These are phyloP conservation scores for Ptychadena robeensis DNA, from an alignment of 2,797 vertebrate species.

Conservation along the genomic window DNA sequence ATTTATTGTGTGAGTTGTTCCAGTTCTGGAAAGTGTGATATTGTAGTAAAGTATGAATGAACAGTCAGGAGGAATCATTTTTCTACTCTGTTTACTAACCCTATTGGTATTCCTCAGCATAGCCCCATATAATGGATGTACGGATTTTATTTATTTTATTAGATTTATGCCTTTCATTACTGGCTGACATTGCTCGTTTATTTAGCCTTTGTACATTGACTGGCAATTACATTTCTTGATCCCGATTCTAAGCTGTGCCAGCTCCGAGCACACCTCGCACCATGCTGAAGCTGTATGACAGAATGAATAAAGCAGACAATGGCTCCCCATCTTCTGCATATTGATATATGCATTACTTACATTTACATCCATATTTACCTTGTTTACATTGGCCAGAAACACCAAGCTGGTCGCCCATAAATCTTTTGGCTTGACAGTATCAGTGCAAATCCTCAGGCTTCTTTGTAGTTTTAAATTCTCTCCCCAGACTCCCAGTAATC, in stretches of 20 bases:
- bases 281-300: conserved; percentile 6
- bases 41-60: background rate
- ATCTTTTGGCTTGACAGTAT: conserved; percentile 78
- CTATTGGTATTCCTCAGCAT: conserved; percentile 15
- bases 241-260: conserved; percentile 1
- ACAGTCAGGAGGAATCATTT: background rate
- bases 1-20: background rate
- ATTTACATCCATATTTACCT: conserved; percentile 72
- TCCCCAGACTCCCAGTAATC: conserved; percentile 77
- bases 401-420: conserved; percentile 85
- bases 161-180: conserved; percentile 55
- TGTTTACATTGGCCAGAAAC: conserved; percentile 80
- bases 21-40: background rate
- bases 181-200: conserved; percentile 47
- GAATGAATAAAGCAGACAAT: conserved; percentile 33
- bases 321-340: conserved; percentile 11
- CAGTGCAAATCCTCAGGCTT: conserved; percentile 76
- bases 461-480: conserved; percentile 77
- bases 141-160: conserved; percentile 19
- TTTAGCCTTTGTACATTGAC: conserved; percentile 38
- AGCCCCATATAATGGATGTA: conserved; percentile 4
- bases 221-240: conserved; percentile 38
- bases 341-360: conserved; percentile 48
- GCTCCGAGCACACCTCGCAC: background rate
- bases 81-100: background rate